These are phyloP conservation scores for Notarius quadriscutis DNA, from an alignment of 2,113 vertebrate species.

Conservation along the genomic window DNA sequence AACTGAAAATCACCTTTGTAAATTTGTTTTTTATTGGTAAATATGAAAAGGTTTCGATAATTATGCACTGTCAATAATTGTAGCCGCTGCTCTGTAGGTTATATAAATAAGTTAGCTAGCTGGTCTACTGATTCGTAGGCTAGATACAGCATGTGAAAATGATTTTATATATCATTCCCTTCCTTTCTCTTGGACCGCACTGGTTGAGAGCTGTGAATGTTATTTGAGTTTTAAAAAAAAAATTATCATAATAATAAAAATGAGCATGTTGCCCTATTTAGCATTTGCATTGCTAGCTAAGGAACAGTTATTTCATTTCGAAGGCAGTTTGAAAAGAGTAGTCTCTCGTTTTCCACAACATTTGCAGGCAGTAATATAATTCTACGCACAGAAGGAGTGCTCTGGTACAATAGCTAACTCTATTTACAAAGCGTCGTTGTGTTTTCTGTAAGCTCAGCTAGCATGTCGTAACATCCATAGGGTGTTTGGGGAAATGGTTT, in stretches of 20 bases:
- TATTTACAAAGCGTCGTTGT: background rate
- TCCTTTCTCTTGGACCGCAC: background rate
- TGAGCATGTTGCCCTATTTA: no score
- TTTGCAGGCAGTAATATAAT: background rate
- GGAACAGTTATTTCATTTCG: background rate
- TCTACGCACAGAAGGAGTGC: background rate
- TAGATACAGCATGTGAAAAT: no score
- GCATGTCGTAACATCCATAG: constrained; percentile 14
- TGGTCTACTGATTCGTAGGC: background rate
- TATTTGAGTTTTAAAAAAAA: background rate
- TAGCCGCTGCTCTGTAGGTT: background rate
- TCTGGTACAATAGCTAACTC: background rate
- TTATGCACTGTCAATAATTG: no score
- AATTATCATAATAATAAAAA: background rate
- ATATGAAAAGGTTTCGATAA: no score
- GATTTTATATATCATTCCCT: background rate
- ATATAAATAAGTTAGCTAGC: background rate
- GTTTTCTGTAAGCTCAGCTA: constrained; percentile 10
- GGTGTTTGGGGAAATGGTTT: constrained; percentile 7
- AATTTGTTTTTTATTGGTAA: no score
- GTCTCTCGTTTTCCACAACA: background rate
- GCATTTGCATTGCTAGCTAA: background rate
- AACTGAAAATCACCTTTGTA: no score
- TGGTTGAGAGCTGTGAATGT: background rate
- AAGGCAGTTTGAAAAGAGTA: background rate